These are phyloP conservation scores for Euplagia quadripunctaria DNA, from an alignment of 2,888 invertebrate species.

Conservation along the genomic window DNA sequence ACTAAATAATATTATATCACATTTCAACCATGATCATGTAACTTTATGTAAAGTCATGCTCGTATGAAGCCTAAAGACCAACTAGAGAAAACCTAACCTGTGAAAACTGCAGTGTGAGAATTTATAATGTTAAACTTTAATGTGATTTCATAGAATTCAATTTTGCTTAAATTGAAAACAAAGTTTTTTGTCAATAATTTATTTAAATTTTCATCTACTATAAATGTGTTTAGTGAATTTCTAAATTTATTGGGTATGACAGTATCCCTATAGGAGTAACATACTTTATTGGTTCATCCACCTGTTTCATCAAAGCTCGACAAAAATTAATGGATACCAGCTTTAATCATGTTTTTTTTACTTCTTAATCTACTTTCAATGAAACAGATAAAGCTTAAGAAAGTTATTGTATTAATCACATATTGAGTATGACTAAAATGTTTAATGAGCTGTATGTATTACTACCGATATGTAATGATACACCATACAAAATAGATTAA, in stretches of 20 bases:
- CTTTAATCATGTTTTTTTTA: constrained; percentile 8
- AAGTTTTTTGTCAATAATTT: constrained; percentile 63
- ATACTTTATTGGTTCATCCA: constrained; percentile 48
- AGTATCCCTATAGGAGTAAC: constrained; percentile 70
- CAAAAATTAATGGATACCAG: constrained; percentile 20
- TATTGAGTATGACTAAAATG: constrained; percentile 48
- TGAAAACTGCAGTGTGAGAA: constrained; percentile 81
- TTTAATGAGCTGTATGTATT: constrained; percentile 47
- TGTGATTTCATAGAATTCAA: constrained; percentile 85
- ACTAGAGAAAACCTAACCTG: constrained; percentile 72
- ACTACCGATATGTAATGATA: constrained; percentile 67
- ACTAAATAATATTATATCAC: constrained; percentile 43
- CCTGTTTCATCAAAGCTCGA: constrained; percentile 45
- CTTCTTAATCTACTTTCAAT: constrained; percentile 30
- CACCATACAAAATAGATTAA: constrained; percentile 48
- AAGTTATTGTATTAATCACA: constrained; percentile 41
- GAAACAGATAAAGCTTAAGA: constrained; percentile 36
- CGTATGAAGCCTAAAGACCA: constrained; percentile 81
- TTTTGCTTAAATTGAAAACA: constrained; percentile 81
- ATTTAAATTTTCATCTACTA: constrained; percentile 72
- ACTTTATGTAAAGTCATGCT: constrained; percentile 64
- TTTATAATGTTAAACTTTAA: constrained; percentile 46
- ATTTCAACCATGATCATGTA: constrained; percentile 36
- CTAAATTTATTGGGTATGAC: constrained; percentile 87
- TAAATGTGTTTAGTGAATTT: constrained; percentile 73